Conservation (phyloP, 2,888 invertebrate species). For the Dromius quadrimaculatus region DNA sequence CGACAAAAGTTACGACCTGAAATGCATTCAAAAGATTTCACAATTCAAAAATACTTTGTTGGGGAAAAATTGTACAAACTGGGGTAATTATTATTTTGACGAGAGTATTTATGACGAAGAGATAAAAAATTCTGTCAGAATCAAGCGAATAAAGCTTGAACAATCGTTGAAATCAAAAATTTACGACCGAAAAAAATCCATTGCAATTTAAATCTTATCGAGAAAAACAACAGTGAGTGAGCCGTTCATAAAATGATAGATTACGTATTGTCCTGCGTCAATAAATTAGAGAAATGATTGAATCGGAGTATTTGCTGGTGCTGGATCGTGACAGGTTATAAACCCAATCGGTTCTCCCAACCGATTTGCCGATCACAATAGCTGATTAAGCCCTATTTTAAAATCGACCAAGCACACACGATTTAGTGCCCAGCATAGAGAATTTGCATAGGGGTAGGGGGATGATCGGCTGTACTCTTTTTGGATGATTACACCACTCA, state of each 20-base stretch:
- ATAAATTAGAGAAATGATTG: constrained; percentile 48
- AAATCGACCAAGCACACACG: constrained; percentile 58
- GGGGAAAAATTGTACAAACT: background rate
- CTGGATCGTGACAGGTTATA: constrained; percentile 57
- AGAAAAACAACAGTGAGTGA: constrained; percentile 19
- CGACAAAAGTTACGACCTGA: constrained; percentile 26
- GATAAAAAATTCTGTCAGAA: constrained; percentile 16
- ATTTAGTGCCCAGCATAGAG: constrained; percentile 56
- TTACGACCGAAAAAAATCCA: constrained; percentile 31
- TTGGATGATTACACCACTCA: no score
- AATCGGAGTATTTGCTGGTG: constrained; percentile 29
- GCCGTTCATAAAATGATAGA: constrained; percentile 32
- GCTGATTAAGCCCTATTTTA: constrained; percentile 59
- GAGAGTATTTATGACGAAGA: constrained; percentile 11
- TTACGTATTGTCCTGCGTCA: constrained; percentile 12
- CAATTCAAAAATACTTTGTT: background rate
- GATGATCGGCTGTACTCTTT: constrained; percentile 24
- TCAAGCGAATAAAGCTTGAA: constrained; percentile 16
- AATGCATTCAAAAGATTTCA: constrained; percentile 33
- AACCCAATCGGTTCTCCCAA: constrained; percentile 57
- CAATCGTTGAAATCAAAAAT: constrained; percentile 22
- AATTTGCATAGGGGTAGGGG: constrained; percentile 56
- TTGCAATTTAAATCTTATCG: constrained; percentile 47
- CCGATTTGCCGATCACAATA: constrained; percentile 59
- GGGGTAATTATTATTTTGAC: background rate